Evolutionary conservation across 2,797 vertebrate species (phyloP), one percentile per base, ranked within the genome.

Genomic region (Chelidonichthys spinosus): DNA sequence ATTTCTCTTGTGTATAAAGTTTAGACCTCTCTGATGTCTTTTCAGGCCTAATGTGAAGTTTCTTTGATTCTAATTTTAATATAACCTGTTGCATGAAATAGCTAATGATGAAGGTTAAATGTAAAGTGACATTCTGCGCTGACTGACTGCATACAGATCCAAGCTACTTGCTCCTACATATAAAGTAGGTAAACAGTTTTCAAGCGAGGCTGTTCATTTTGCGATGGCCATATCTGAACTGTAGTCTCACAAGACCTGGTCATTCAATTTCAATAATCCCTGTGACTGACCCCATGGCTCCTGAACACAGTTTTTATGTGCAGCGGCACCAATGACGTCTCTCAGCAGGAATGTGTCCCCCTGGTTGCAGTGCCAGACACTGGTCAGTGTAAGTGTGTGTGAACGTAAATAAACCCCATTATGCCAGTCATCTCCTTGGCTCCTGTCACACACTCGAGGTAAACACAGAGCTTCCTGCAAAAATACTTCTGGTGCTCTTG

Each of bases 371-470:
- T 95, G 94, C 94, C 95, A 96, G 95, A 96, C 96, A 95, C 96
- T 95, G 95, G 95, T 92, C 95, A 95, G 96, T 94, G 95, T 95
- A 95, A 94, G 95, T 92, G 94, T 96, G 96, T 94, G 95, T 96
- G 96, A 96, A 95, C 94, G 95, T 98, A 97, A 98, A 97, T 97
- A 97, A 98, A 97, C 96, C 94, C 96, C 96, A 96, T 97, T 97
- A 96, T 96, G 87, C 86, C 95, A 95, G 95, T 95, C 96, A 94
- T 96, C 95, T 95, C 95, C 94, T 90, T 87, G 93, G 94, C 96
- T 95, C 95, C 95, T 96, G 96, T 96, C 96, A 95, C 96, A 95
- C 95, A 94, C 93, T 94, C 83, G 90, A 94, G 94, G 95, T 97
- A 97, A 97, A 97, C 96, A 97, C 96, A 96, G 94, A 92, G 95